Percentiles rank a stretch among this genome's conserved stretches.
Conservation (phyloP, 2,113 vertebrate genomes). For the Notarius quadriscutis region DNA sequence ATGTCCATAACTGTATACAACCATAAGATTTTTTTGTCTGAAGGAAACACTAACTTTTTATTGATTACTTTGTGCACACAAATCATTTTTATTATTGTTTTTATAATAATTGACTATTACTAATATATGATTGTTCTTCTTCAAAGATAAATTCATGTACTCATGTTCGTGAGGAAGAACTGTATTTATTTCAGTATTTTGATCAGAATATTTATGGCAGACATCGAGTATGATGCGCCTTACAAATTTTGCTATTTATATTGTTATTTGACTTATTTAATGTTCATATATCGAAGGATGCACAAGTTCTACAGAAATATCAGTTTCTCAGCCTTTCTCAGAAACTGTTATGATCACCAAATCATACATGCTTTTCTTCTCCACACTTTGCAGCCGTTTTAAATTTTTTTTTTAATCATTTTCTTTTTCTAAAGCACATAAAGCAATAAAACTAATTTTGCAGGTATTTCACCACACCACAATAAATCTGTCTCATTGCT, state of each 20-base stretch:
- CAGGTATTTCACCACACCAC: conserved; percentile 82
- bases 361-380: conserved; percentile 48
- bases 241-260: conserved; percentile 71
- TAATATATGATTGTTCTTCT: conserved; percentile 58
- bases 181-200: conserved; percentile 79
- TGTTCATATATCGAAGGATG: conserved; percentile 71
- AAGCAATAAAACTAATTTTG: conserved; percentile 94
- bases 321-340: conserved; percentile 70
- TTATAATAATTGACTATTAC: conserved; percentile 60
- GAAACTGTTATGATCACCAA: conserved; percentile 62
- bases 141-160: conserved; percentile 55
- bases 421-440: conserved; percentile 82
- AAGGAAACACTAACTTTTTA: conserved; percentile 59
- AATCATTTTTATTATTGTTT: conserved; percentile 61
- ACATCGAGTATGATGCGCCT: conserved; percentile 65
- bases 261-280: conserved; percentile 70
- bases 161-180: conserved; percentile 61
- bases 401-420: conserved; percentile 45
- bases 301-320: conserved; percentile 67
- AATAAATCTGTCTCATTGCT: conserved; percentile 81
- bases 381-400: conserved; percentile 45
- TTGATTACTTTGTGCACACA: conserved; percentile 44
- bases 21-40: conserved; percentile 70
- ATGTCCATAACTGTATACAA: conserved; percentile 72
- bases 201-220: conserved; percentile 75